These are phyloP conservation scores for Euwallacea fornicatus DNA, from an alignment of 1,140 invertebrate species.

Conservation along the genomic window DNA sequence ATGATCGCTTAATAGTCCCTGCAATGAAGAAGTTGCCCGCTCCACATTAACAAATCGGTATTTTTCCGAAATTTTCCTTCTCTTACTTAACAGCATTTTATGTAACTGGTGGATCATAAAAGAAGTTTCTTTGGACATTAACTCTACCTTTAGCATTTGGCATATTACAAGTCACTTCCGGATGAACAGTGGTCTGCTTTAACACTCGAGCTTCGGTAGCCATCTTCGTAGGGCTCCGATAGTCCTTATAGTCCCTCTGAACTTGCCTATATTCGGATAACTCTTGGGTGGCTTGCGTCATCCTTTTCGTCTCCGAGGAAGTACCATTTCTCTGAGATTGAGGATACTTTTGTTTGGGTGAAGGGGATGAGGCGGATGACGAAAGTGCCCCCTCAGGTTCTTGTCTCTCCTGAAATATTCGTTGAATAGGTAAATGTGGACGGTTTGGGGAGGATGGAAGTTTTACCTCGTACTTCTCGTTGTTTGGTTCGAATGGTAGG, in stretches of 20 bases:
- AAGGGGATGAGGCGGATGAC: conserved; percentile 53
- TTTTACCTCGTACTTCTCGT: conserved; percentile 44
- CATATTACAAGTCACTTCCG: conserved; percentile 51
- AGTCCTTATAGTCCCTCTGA: conserved; percentile 52
- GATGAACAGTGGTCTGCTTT: conserved; percentile 48
- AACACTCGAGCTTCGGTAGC: conserved; percentile 17
- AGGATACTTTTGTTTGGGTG: conserved; percentile 32
- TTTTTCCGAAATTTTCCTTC: no score
- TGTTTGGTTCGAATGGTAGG: conserved; percentile 44
- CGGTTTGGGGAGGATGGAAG: background rate
- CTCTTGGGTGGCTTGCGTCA: conserved; percentile 45
- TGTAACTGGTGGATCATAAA: no score
- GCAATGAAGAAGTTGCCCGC: no score
- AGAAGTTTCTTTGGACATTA: no score
- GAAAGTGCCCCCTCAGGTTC: conserved; percentile 69
- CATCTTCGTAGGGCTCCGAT: conserved; percentile 33
- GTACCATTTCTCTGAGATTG: conserved; percentile 28
- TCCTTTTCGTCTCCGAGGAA: conserved; percentile 36
- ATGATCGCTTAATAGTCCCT: no score
- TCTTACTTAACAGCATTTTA: no score
- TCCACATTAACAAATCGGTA: no score
- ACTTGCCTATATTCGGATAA: conserved; percentile 50
- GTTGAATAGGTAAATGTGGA: conserved; percentile 7
- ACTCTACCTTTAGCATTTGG: conserved; percentile 47
- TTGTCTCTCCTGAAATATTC: conserved; percentile 36